A percentile compares a stretch with the other conserved stretches of the same genome.
phyloP scores from a whole-genome alignment of 2,888 invertebrate genomes.

The Malthinus seriepunctatus region DNA sequence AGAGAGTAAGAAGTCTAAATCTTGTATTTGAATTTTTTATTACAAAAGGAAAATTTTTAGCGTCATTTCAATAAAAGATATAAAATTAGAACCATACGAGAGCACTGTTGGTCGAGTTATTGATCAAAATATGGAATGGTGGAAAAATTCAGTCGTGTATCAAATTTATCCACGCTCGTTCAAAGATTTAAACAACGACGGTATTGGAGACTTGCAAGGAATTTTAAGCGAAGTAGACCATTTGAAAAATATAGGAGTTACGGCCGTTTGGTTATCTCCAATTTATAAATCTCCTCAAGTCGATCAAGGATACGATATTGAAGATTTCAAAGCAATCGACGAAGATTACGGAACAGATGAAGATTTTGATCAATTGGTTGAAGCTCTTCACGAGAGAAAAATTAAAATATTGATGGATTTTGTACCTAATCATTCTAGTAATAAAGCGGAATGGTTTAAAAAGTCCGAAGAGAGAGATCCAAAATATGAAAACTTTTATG shows the following conservation, averaged over 20 bases:
- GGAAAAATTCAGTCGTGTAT: constrained; percentile 79
- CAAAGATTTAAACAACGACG: constrained; percentile 82
- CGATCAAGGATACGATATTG: constrained; percentile 88
- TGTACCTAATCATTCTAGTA: constrained; percentile 69
- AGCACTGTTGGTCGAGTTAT: too few species aligned
- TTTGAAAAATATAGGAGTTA: constrained; percentile 65
- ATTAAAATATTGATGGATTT: constrained; percentile 57
- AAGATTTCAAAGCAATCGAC: constrained; percentile 74
- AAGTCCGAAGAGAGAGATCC: constrained; percentile 64
- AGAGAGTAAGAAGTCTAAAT: not conserved
- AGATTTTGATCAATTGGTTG: constrained; percentile 67
- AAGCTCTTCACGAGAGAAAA: constrained; percentile 60
- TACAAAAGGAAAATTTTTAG: not conserved
- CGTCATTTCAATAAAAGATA: not conserved
- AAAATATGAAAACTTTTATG: constrained; percentile 73
- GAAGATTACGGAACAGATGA: constrained; percentile 72
- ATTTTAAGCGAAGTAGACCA: constrained; percentile 45
- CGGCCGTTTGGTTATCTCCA: constrained; percentile 83
- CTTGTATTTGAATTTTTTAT: not conserved
- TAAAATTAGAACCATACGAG: not conserved
- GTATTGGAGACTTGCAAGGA: constrained; percentile 88
- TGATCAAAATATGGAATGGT: constrained; percentile 65
- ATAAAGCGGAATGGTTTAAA: constrained; percentile 80
- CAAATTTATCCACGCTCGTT: constrained; percentile 81
- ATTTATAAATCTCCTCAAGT: constrained; percentile 82